These are phyloP conservation scores for Saturnia japonica DNA, from an alignment of 2,888 invertebrate species.

Conservation along the genomic window DNA sequence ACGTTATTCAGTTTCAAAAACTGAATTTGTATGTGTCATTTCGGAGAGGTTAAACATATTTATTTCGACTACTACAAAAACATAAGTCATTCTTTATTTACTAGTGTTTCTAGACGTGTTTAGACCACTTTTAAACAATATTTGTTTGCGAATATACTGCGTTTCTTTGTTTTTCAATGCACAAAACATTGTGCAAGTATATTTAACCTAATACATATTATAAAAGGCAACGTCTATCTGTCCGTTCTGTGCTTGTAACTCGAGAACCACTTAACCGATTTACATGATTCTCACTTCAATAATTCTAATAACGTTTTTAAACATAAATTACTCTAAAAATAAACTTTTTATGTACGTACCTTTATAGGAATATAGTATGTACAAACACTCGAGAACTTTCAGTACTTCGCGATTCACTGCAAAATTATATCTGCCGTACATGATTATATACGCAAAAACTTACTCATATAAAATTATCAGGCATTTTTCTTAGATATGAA, in stretches of 20 bases:
- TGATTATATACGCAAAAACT: constrained; percentile 19
- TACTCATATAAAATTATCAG: constrained; percentile 19
- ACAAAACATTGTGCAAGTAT: too few species aligned
- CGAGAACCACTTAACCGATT: too few species aligned
- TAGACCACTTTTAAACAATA: not conserved
- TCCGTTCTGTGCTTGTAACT: too few species aligned
- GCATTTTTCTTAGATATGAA: constrained; percentile 12
- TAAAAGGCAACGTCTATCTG: too few species aligned
- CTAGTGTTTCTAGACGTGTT: not conserved
- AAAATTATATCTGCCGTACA: not conserved
- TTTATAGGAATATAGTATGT: not conserved
- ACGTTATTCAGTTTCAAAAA: not conserved
- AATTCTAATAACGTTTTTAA: too few species aligned
- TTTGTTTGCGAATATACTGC: too few species aligned
- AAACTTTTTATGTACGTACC: constrained; percentile 4
- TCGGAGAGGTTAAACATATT: not conserved
- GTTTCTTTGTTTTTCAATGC: too few species aligned
- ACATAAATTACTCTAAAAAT: too few species aligned
- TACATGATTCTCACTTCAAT: not conserved
- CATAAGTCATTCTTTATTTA: not conserved
- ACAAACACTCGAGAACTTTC: not conserved
- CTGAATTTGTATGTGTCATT: not conserved
- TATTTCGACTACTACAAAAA: not conserved
- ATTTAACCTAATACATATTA: too few species aligned
- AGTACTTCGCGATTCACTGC: constrained; percentile 6